phyloP scores from a whole-genome alignment of 1,140 invertebrate species.

The Ceratina japonica region DNA sequence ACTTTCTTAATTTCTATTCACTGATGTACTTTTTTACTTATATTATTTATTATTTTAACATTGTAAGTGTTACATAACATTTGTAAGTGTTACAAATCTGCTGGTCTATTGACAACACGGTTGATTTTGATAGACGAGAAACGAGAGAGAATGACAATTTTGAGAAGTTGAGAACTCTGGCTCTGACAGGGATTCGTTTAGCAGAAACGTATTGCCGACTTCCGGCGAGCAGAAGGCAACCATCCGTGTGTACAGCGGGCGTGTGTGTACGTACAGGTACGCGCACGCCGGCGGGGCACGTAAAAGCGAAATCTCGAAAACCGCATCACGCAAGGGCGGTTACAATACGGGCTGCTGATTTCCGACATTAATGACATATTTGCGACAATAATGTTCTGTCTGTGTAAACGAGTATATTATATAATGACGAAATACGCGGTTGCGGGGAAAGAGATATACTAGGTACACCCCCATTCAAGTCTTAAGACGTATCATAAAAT shows the following conservation, averaged over 20 bases:
- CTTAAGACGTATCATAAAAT: no score
- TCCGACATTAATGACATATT: slow-evolving; percentile 75
- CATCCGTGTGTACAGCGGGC: slow-evolving; percentile 20
- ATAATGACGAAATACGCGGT: slow-evolving; percentile 63
- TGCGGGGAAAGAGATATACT: slow-evolving; percentile 9
- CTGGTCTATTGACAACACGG: no score
- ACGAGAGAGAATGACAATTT: neutral
- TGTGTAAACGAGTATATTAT: slow-evolving; percentile 75
- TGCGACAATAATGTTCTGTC: slow-evolving; percentile 74
- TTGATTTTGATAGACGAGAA: neutral
- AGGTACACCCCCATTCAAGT: no score
- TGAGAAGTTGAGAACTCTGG: slow-evolving; percentile 8
- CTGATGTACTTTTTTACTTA: no score
- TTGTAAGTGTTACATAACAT: no score
- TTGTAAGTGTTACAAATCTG: no score
- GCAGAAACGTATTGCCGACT: slow-evolving; percentile 61
- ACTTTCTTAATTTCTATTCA: no score
- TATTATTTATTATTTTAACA: no score
- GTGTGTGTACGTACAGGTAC: neutral
- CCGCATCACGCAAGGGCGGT: slow-evolving; percentile 70
- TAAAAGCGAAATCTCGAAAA: slow-evolving; percentile 65
- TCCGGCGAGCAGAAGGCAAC: slow-evolving; percentile 50
- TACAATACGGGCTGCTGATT: slow-evolving; percentile 69
- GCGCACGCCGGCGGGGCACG: slow-evolving; percentile 16
- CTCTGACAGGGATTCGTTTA: slow-evolving; percentile 59